These are phyloP conservation scores for Diadegma fenestrale DNA, from an alignment of 2,888 invertebrate genomes.

Conservation along the genomic window DNA sequence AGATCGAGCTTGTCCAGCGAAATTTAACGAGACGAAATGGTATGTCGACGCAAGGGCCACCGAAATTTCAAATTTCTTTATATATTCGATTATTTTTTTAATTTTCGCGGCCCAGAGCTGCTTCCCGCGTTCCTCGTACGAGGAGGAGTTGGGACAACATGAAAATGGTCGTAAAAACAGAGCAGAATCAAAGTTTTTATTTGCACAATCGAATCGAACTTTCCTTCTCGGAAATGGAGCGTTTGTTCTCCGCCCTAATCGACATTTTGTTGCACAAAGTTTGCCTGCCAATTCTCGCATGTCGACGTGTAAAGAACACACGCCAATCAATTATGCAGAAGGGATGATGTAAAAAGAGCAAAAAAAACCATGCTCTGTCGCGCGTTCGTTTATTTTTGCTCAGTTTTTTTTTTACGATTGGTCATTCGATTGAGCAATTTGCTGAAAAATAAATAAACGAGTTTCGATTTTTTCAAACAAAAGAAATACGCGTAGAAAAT, in stretches of 20 bases:
- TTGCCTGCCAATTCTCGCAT: neutral
- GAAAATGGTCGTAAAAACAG: neutral
- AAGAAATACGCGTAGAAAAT: neutral
- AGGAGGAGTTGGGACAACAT: too few relatives aligned
- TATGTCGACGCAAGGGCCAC: too few relatives aligned
- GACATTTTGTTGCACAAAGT: slow-evolving; percentile 9
- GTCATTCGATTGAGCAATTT: slow-evolving; percentile 1
- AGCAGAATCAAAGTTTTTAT: neutral
- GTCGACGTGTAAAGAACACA: neutral
- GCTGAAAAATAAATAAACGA: neutral
- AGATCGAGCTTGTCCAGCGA: too few relatives aligned
- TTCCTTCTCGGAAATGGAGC: neutral
- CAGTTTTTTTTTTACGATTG: neutral
- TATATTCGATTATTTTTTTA: too few relatives aligned
- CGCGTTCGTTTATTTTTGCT: neutral
- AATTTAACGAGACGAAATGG: too few relatives aligned
- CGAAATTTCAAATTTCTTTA: too few relatives aligned
- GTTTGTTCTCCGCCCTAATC: neutral
- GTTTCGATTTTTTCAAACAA: neutral
- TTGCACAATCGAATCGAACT: neutral
- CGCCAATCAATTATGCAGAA: slow-evolving; percentile 14
- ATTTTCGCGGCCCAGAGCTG: too few relatives aligned
- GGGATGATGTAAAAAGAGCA: slow-evolving; percentile 32
- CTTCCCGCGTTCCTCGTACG: too few relatives aligned
- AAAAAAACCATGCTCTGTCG: neutral